Evolutionary conservation across 1,140 invertebrate species (phyloP).

Genomic region (Polypedilum pembai): DNA sequence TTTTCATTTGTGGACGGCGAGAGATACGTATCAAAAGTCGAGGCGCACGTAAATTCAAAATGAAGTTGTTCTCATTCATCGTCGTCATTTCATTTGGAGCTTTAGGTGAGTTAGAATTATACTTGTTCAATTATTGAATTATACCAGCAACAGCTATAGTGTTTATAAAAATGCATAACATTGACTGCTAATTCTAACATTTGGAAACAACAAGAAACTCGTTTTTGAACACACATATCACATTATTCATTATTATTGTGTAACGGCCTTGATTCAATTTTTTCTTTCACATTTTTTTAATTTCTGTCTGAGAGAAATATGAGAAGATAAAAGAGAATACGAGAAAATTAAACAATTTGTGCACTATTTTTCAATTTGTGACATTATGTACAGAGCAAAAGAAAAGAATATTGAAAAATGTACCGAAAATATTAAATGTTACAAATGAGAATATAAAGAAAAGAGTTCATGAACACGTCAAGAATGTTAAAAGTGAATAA

Average conservation of each 20-base stretch:
- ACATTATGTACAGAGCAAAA: too few species aligned
- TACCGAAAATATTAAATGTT: too few species aligned
- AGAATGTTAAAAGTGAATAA: too few species aligned
- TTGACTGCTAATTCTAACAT: constrained; percentile 9
- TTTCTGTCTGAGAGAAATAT: not conserved
- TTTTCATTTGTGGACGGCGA: not conserved
- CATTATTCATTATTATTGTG: not conserved
- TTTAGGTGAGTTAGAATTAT: not conserved
- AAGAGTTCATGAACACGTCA: too few species aligned
- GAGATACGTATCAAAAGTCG: too few species aligned
- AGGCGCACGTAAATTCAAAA: not conserved
- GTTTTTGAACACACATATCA: not conserved
- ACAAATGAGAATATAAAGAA: too few species aligned
- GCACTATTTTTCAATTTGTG: too few species aligned
- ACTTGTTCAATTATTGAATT: too few species aligned
- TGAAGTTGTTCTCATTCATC: constrained; percentile 20
- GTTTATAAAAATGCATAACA: not conserved
- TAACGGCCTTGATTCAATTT: constrained; percentile 16
- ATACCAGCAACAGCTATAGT: not conserved
- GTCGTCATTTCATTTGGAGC: not conserved
- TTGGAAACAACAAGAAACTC: not conserved
- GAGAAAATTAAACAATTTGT: too few species aligned
- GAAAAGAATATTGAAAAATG: too few species aligned
- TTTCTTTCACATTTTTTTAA: not conserved
- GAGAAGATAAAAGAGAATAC: not conserved